Percentiles rank a stretch among this genome's conserved stretches.
Evolutionary conservation across 2,113 vertebrate genomes (phyloP).

Genomic region (Chloropsis hardwickii): DNA sequence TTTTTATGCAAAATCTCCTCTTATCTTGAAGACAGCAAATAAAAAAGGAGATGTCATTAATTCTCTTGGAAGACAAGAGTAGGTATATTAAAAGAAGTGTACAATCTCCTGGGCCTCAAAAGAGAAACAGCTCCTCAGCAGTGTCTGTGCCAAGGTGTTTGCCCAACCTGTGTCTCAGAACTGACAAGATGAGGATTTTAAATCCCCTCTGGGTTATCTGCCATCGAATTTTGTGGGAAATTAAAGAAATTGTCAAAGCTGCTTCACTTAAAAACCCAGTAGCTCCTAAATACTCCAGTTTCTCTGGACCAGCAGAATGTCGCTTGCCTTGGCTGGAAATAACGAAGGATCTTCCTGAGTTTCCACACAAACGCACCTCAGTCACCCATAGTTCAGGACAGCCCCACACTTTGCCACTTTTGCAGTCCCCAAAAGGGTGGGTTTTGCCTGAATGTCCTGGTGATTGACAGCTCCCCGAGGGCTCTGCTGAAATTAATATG

Average conservation of each 20-base stretch:
- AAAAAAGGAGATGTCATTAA: background rate
- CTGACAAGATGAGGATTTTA: background rate
- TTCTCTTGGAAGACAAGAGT: background rate
- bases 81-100: background rate
- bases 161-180: background rate
- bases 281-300: background rate
- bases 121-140: background rate
- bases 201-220: background rate
- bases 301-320: background rate
- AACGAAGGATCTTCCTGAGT: background rate
- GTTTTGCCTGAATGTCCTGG: background rate
- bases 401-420: background rate
- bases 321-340: background rate
- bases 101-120: background rate
- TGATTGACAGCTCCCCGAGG: background rate
- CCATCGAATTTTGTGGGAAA: background rate
- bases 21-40: background rate
- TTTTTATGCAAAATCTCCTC: background rate
- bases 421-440: background rate
- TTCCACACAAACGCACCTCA: background rate
- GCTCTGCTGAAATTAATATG: accelerated
- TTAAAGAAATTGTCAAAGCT: background rate
- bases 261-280: background rate
- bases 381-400: background rate
- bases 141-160: background rate